Base-by-base conservation (phyloP, 2,888 invertebrate species). In the Agrotis segetum region DNA sequence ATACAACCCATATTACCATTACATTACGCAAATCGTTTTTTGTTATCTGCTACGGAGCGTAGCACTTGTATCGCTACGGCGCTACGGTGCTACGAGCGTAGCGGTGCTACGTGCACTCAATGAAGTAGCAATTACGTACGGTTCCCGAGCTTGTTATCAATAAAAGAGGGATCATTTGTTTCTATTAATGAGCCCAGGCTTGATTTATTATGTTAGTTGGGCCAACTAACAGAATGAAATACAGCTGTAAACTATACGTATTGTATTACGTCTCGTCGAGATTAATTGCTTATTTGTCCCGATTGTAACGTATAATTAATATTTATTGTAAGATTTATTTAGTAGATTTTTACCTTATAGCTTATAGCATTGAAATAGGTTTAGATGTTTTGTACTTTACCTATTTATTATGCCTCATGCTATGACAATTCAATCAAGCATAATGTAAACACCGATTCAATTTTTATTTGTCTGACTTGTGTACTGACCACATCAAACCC, bases 111-210 rank as follows among this genome's bases (percentile, higher is more conserved):
- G 63, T 67, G 70, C 74, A 69, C 58, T 71, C 69, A 74, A 77
- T 81, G 74, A 74, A 82, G 72, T 73, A 67, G 80, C 73, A 72
- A 77, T 85, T 80, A 76, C 67, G 63, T 66, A 74, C 66, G 67
- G 68, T 67, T 69, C 67, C 64, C 65, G 62, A 60, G 74, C 59
- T 82, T 80, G 74, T 75, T 75, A 83, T 81, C 81, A 81, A 75
- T 81, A 71, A 83, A 81, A 68, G 67, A 66, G 74, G 71, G 59
- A 72, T 75, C 77, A 70, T 83, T 81, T 74, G 71, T 81, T 74
- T 79, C 74, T 71, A 79, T 79, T 83, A 81, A 81, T 77, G 74
- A 71, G 53, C 66, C 47, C 34, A 21, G 49, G 56, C 67, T 70
- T 76, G 80, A 82, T 81, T 11, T 40, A 29, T 79, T 74, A 80